These are phyloP conservation scores for Pristionchus arcanus DNA, from an alignment of 2,888 invertebrate species.

Conservation along the genomic window DNA sequence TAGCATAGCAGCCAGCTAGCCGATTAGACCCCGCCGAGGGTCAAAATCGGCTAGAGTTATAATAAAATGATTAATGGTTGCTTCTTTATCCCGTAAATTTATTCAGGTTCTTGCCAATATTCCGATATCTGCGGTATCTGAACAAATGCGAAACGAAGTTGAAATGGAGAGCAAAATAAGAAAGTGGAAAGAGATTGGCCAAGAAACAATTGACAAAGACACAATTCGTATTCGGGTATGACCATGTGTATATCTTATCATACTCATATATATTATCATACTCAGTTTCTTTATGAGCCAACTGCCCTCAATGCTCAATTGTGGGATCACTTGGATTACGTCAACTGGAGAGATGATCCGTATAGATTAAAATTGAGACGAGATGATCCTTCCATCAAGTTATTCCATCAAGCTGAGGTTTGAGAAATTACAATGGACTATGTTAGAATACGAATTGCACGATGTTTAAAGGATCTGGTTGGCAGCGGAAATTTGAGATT, in stretches of 20 bases:
- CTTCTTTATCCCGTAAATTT: not conserved
- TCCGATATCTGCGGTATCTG: not conserved
- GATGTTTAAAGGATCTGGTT: not conserved
- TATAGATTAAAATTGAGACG: not conserved
- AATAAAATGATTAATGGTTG: too few species aligned
- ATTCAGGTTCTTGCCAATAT: not conserved
- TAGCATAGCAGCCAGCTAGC: too few species aligned
- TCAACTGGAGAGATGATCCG: not conserved
- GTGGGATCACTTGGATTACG: not conserved
- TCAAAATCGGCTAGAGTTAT: too few species aligned
- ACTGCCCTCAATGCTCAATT: not conserved
- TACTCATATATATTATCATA: not conserved
- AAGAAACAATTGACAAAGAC: not conserved
- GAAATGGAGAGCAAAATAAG: not conserved
- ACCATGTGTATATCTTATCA: not conserved
- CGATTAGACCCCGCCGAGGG: too few species aligned
- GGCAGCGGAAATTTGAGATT: not conserved
- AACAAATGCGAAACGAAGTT: not conserved
- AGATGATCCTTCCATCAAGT: not conserved
- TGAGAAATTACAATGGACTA: not conserved
- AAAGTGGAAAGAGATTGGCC: not conserved
- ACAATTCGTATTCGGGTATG: not conserved
- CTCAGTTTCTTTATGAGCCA: not conserved
- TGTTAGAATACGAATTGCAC: not conserved
- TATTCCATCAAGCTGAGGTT: not conserved